A percentile compares a stretch with the other conserved stretches of the same genome.
These are phyloP conservation scores for Pseudorhiza aurosa DNA, from an alignment of 30 jellyfish, hydroid and myxozoan species.

Conservation along the genomic window DNA sequence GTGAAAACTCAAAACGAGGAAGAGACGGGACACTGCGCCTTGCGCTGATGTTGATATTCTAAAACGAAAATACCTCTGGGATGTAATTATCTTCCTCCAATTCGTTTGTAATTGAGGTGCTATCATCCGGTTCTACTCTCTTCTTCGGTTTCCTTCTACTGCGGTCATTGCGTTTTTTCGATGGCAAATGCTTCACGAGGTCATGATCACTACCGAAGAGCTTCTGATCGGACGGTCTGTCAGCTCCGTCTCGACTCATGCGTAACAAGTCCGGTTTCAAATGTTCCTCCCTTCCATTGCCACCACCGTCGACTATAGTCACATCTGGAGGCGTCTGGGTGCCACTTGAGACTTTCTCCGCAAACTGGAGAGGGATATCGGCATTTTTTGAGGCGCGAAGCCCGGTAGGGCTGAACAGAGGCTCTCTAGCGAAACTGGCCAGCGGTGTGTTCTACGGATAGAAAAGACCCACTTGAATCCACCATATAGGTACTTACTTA, in stretches of 20 bases:
- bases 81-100: slow-evolving; percentile 77
- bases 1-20: too few relatives aligned
- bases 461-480: too few relatives aligned
- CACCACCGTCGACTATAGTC: slow-evolving; percentile 8
- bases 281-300: not conserved
- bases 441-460: slow-evolving; percentile 67
- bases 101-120: slow-evolving; percentile 34
- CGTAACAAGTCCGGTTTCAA: slow-evolving; percentile 46
- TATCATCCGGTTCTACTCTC: slow-evolving; percentile 29
- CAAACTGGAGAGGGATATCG: slow-evolving; percentile 3
- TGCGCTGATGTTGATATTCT: too few relatives aligned
- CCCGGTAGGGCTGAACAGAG: slow-evolving; percentile 56
- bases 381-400: slow-evolving; percentile 51
- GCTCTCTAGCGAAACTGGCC: slow-evolving; percentile 67
- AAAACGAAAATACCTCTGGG: slow-evolving; percentile 58
- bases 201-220: slow-evolving; percentile 16
- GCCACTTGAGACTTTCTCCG: slow-evolving; percentile 19
- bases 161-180: slow-evolving; percentile 11
- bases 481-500: too few relatives aligned
- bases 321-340: slow-evolving; percentile 74
- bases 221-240: not conserved
- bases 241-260: not conserved
- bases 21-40: too few relatives aligned
- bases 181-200: slow-evolving; percentile 57
- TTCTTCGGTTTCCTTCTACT: slow-evolving; percentile 2